Evolutionary conservation across 1,140 invertebrate species (phyloP).

Genomic region (Gryon sp.): DNA sequence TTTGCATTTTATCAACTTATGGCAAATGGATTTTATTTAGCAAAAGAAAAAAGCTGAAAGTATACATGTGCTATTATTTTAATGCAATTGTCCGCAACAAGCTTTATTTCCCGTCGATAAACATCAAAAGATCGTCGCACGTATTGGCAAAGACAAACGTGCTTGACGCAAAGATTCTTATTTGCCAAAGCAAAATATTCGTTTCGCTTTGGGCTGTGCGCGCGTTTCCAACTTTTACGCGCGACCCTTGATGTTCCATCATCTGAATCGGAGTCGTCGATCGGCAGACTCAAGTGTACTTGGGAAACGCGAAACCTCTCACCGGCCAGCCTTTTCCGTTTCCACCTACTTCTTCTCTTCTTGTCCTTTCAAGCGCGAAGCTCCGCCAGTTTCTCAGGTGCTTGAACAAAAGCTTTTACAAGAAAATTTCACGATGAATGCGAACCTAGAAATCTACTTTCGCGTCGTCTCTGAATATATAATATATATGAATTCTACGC

Average conservation of each 20-base stretch:
- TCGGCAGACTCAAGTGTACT: constrained; percentile 46
- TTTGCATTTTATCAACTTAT: too few relatives aligned
- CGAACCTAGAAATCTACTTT: constrained; percentile 55
- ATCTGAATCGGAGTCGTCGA: constrained; percentile 55
- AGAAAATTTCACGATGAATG: constrained; percentile 52
- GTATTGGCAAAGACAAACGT: constrained; percentile 43
- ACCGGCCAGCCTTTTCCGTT: constrained; percentile 5
- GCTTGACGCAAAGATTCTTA: constrained; percentile 45
- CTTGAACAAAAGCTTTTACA: constrained; percentile 57
- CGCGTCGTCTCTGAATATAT: constrained; percentile 35
- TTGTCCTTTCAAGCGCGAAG: constrained; percentile 19
- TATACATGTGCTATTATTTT: constrained; percentile 12
- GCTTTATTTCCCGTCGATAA: constrained; percentile 42
- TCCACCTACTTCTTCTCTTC: not conserved
- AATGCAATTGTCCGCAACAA: constrained; percentile 41
- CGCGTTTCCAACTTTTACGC: constrained; percentile 51
- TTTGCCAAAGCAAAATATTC: constrained; percentile 51
- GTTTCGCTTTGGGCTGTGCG: constrained; percentile 46
- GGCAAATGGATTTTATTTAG: too few relatives aligned
- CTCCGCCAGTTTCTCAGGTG: constrained; percentile 44
- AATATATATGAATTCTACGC: constrained; percentile 27
- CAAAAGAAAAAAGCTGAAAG: not conserved
- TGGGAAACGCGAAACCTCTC: constrained; percentile 56
- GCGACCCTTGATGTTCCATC: constrained; percentile 55
- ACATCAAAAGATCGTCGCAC: constrained; percentile 44